Conservation (phyloP, 2,797 vertebrate genomes). For the Anisognathus igniventris region DNA sequence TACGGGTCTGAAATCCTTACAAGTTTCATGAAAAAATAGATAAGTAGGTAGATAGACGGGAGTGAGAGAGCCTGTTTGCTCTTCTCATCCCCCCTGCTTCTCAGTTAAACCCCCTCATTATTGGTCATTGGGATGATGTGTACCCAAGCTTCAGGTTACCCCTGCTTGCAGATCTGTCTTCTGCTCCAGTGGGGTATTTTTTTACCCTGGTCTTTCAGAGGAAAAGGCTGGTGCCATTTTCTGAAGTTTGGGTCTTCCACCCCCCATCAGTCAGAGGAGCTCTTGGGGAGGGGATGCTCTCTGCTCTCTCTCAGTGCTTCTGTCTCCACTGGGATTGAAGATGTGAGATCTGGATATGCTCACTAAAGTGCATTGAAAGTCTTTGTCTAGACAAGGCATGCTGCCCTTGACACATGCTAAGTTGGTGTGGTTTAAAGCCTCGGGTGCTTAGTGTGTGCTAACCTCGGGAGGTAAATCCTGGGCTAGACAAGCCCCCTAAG, state of each 20-base stretch:
- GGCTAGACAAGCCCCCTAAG: neutral
- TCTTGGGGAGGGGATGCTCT: neutral
- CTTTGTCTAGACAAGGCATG: neutral
- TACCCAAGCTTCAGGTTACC: neutral
- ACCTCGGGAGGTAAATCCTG: neutral
- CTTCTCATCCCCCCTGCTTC: neutral
- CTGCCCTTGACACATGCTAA: neutral
- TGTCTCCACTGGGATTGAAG: neutral
- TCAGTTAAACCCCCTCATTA: neutral
- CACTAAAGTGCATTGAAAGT: neutral
- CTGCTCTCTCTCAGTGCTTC: neutral
- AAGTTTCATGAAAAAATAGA: neutral
- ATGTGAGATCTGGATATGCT: neutral
- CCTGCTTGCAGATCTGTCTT: neutral
- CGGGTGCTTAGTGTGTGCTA: neutral
- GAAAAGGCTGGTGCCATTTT: neutral
- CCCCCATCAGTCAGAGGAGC: neutral
- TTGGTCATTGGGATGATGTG: neutral
- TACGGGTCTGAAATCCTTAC: neutral
- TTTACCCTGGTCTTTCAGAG: rapidly evolving
- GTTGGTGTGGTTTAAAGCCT: neutral
- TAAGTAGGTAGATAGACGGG: neutral
- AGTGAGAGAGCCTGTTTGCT: neutral
- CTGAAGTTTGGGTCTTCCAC: neutral
- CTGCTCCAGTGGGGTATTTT: neutral